A percentile compares a stretch with the other conserved stretches of the same genome.
phyloP scores from a whole-genome alignment of 1,140 invertebrate species.

The Yoshiicerus persimilis region DNA sequence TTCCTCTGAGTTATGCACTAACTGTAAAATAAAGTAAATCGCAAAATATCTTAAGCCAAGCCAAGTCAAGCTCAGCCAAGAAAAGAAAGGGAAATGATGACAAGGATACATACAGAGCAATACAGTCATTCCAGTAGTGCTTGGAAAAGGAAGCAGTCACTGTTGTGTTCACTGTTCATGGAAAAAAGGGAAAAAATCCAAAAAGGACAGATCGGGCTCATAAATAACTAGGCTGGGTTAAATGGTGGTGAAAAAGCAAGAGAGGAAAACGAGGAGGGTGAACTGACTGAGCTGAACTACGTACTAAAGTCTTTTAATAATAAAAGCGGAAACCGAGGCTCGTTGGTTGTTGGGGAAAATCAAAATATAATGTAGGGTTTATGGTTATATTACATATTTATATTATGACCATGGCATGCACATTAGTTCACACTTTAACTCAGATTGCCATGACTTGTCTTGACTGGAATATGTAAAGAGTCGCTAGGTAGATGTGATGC shows the following conservation, averaged over 20 bases:
- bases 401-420: neutral
- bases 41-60: neutral
- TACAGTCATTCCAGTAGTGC: neutral
- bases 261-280: slow-evolving; percentile 6
- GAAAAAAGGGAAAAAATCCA: neutral
- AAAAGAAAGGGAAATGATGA: slow-evolving; percentile 5
- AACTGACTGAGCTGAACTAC: neutral
- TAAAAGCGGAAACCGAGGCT: slow-evolving; percentile 16
- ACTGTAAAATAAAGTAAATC: neutral
- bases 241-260: slow-evolving; percentile 25
- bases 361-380: slow-evolving; percentile 12
- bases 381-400: slow-evolving; percentile 13
- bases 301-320: slow-evolving; percentile 13
- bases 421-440: slow-evolving; percentile 20
- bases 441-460: neutral
- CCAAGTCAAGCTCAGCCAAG: neutral
- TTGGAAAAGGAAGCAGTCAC: neutral
- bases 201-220: slow-evolving; percentile 13
- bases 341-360: slow-evolving; percentile 4
- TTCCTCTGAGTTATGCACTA: neutral
- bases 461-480: neutral
- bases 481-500: neutral
- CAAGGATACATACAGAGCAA: neutral
- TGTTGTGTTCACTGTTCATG: neutral
- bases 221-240: slow-evolving; percentile 27